Base-by-base conservation (phyloP, 2,888 invertebrate species). In the Tetramorium bicarinatum region DNA sequence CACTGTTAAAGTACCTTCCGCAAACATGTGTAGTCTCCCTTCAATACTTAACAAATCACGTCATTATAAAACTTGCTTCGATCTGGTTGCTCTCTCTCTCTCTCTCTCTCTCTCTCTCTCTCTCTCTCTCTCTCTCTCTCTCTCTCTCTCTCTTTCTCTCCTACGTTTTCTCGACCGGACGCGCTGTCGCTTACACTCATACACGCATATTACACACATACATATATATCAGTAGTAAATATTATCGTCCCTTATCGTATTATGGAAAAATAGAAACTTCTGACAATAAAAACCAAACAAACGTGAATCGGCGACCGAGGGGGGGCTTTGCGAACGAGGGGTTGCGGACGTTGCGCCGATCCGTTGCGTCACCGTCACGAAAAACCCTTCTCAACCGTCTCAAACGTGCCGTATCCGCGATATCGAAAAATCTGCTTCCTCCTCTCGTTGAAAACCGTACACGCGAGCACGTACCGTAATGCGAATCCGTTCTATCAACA, bases 221-320 rank as follows among this genome's bases (percentile, higher is more conserved):
- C 79, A 77, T 84, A 88, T 82, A 87, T 85, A 87, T 87, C 92
- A 93, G 93, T 93, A 94, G 90, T 94, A 93, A 93, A 94, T 93
- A 93, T 94, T 92, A 92, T 94, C 91, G 89, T 91, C 87, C 91
- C 92, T 94, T 94, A 93, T 93, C 91, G 87, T 94, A 94, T 93
- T 94, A 94, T 94, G 94, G 94, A 95, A 95, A 94, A 95, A 95
- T 95, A 95, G 94, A 95, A 94, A 94, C 94, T 94, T 94, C 93
- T 94, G 94, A 94, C 92, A 94, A 94, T 94, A 94, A 94, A 94
- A 95, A 94, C 93, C 93, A 95, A 94, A 94, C 94, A 94, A 94
- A 95, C 93, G 88, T 93, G 93, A 94, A 94, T 93, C 87, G 86
- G 90, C 91, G 86, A 91, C 90, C 92, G 89, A 90, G 88, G 80